Conservation (phyloP, 2,113 vertebrate species). For the Menura novaehollandiae region DNA sequence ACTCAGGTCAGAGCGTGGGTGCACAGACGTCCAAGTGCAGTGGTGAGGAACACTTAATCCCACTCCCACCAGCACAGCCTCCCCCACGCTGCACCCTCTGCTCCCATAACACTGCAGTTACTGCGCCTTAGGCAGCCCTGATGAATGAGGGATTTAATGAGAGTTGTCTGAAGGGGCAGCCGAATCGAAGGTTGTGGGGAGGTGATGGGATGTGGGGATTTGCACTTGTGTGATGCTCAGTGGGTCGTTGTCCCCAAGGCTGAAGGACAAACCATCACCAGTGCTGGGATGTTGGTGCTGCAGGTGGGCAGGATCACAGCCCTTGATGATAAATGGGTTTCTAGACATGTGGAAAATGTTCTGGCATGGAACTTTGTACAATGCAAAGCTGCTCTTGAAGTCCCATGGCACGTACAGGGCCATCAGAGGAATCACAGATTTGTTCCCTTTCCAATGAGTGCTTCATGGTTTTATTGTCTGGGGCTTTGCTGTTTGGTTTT, state of each 20-base stretch:
- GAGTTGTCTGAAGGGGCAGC: not conserved
- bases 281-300: not conserved
- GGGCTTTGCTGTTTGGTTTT: not conserved
- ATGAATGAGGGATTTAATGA: not conserved
- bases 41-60: not conserved
- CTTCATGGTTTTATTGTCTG: not conserved
- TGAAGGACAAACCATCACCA: not conserved
- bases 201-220: not conserved
- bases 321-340: not conserved
- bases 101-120: rapidly evolving
- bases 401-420: not conserved
- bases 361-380: not conserved
- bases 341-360: not conserved
- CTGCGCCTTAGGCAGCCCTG: not conserved
- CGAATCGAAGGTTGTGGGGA: not conserved
- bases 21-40: not conserved
- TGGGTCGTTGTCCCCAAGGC: not conserved
- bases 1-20: not conserved
- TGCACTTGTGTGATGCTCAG: rapidly evolving
- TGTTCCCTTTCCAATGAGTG: not conserved
- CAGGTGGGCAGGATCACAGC: not conserved
- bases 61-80: not conserved
- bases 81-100: not conserved
- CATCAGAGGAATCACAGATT: not conserved
- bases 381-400: not conserved